Percentiles rank a stretch among this genome's conserved stretches.
phyloP scores from a whole-genome alignment of 2,797 vertebrate species.

The Danio jaintianensis region DNA sequence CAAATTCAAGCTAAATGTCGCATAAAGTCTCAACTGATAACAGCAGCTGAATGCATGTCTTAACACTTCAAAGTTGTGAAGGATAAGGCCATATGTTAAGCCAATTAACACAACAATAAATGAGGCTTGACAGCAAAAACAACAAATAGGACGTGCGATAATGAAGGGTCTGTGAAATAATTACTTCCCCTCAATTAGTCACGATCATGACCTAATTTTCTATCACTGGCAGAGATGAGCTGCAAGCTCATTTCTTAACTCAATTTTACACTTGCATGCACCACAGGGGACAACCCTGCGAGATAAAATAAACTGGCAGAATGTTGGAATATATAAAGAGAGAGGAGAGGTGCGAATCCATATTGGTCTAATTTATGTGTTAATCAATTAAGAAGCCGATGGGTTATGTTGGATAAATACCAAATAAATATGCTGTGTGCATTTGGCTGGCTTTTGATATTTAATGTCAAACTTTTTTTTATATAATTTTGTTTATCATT shows the following conservation, averaged over 20 bases:
- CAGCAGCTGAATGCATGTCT: not conserved
- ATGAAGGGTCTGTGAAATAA: constrained; percentile 68
- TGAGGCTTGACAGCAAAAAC: constrained; percentile 59
- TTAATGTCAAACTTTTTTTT: not conserved
- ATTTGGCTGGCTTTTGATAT: not conserved
- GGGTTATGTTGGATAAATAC: not conserved
- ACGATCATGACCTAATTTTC: constrained; percentile 65
- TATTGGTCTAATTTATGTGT: constrained; percentile 7
- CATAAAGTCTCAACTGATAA: not conserved
- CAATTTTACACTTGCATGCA: constrained; percentile 50
- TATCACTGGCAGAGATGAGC: constrained; percentile 50
- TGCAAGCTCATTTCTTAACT: constrained; percentile 43
- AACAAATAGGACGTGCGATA: constrained; percentile 58
- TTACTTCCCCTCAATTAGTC: constrained; percentile 68
- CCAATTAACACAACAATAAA: constrained; percentile 58
- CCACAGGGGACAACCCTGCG: constrained; percentile 11
- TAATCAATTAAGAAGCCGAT: constrained; percentile 25
- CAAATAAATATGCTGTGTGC: not conserved
- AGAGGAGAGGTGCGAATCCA: not conserved
- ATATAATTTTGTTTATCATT: not conserved
- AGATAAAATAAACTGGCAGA: constrained; percentile 38
- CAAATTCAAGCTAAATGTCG: not conserved
- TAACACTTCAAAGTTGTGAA: constrained; percentile 30
- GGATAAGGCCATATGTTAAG: constrained; percentile 44
- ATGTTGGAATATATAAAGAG: constrained; percentile 19